phyloP scores from a whole-genome alignment of 2,797 vertebrate species.

The Typhlichthys subterraneus region DNA sequence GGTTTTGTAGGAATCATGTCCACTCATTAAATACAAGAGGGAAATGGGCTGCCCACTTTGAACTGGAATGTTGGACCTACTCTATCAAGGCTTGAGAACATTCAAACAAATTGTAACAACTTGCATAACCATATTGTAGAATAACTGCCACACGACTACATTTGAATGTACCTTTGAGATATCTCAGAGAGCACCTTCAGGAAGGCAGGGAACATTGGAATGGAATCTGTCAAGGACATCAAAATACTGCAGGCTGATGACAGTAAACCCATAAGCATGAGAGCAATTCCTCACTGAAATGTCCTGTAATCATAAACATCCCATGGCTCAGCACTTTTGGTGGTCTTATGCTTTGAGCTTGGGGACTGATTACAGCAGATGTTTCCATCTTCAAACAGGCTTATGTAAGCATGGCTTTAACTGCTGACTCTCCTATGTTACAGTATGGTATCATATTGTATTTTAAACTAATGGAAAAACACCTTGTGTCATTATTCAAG shows the following conservation, averaged over 20 bases:
- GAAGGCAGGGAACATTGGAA: constrained; percentile 21
- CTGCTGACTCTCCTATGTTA: background rate
- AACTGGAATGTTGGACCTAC: background rate
- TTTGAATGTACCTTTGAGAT: constrained; percentile 28
- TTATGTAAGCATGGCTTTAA: background rate
- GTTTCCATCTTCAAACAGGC: background rate
- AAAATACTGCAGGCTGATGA: no score
- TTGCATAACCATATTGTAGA: background rate
- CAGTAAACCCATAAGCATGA: background rate
- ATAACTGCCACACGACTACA: constrained; percentile 9
- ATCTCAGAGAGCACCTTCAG: constrained; percentile 21
- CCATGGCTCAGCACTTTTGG: constrained; percentile 16
- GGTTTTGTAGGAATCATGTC: background rate
- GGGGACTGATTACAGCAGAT: background rate
- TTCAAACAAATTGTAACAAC: constrained; percentile 2
- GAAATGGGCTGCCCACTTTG: background rate
- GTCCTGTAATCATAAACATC: constrained; percentile 13
- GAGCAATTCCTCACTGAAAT: constrained; percentile 10
- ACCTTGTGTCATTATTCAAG: no score
- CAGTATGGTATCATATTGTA: no score
- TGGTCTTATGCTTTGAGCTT: background rate
- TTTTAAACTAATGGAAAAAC: no score
- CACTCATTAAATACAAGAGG: background rate
- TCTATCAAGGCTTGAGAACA: background rate
- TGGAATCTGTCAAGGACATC: background rate